Evolutionary conservation across 2,888 invertebrate genomes (phyloP).

Genomic region (Apamea anceps): DNA sequence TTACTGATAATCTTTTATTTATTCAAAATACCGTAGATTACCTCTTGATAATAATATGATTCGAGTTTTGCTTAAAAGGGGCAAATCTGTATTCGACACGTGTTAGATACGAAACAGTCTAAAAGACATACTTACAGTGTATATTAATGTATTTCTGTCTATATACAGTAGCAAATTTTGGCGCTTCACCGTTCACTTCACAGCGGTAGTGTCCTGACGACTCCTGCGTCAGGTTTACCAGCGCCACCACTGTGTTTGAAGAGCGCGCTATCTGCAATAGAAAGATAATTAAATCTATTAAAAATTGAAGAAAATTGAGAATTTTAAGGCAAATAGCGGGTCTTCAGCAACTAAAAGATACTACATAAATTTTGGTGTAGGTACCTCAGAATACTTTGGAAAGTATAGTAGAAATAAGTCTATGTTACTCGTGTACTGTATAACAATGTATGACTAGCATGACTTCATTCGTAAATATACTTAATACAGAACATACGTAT

Average conservation of each 20-base stretch:
- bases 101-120: not conserved
- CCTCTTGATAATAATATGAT: not conserved
- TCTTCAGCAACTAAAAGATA: not conserved
- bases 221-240: slow-evolving; percentile 85
- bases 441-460: not conserved
- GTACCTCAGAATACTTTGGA: not conserved
- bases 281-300: not conserved
- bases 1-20: not conserved
- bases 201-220: slow-evolving; percentile 89
- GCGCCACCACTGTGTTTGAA: slow-evolving; percentile 89
- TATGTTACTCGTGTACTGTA: no score
- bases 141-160: slow-evolving; percentile 84
- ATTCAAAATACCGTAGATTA: not conserved
- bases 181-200: slow-evolving; percentile 90
- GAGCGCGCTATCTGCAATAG: slow-evolving; percentile 90
- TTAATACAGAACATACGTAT: not conserved
- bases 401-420: not conserved
- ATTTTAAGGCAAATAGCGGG: not conserved
- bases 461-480: slow-evolving; percentile 2
- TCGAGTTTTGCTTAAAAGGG: no score
- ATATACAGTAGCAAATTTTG: slow-evolving; percentile 84
- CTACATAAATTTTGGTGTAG: not conserved
- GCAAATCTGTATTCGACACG: not conserved
- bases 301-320: not conserved
- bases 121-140: slow-evolving; percentile 82